Percentiles rank a stretch among this genome's conserved stretches.
These are phyloP conservation scores for Diadegma fenestrale DNA, from an alignment of 2,888 invertebrate genomes.

Conservation along the genomic window DNA sequence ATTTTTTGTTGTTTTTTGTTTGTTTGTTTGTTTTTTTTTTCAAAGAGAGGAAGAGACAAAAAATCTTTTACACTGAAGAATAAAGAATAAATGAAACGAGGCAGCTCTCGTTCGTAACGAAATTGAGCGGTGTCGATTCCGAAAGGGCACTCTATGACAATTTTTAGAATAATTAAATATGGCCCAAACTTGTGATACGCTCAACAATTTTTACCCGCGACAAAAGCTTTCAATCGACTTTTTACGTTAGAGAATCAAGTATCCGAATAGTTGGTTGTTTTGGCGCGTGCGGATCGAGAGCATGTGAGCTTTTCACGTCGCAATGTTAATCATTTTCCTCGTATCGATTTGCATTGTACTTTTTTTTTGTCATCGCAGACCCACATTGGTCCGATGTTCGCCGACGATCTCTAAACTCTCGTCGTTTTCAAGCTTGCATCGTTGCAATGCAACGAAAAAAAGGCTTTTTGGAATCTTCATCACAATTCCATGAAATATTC, in stretches of 20 bases:
- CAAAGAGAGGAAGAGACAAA: constrained; percentile 10
- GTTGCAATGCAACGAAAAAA: not conserved
- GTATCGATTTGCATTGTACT: constrained; percentile 4
- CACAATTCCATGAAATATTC: not conserved
- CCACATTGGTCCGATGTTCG: not conserved
- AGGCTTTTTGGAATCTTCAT: not conserved
- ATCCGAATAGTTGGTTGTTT: not conserved
- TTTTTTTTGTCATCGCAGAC: constrained; percentile 3
- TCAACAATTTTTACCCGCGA: constrained; percentile 30
- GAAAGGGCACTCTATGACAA: constrained; percentile 45
- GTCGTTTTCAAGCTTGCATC: not conserved
- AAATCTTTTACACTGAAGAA: not conserved
- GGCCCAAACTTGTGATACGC: constrained; percentile 78
- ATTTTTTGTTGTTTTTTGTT: not conserved
- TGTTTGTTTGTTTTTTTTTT: constrained; percentile 5
- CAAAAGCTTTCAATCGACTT: constrained; percentile 17
- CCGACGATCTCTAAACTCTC: not conserved
- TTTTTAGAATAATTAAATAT: constrained; percentile 52
- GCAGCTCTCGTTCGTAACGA: constrained; percentile 37
- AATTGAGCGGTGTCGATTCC: constrained; percentile 47
- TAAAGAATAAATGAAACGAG: constrained; percentile 34
- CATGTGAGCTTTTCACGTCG: not conserved
- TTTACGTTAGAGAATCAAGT: constrained; percentile 8
- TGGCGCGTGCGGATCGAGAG: not conserved
- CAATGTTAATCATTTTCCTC: not conserved